Percentiles rank a stretch among this genome's conserved stretches.
phyloP scores from a whole-genome alignment of 1,140 invertebrate species.

The Onthophagus taurus region DNA sequence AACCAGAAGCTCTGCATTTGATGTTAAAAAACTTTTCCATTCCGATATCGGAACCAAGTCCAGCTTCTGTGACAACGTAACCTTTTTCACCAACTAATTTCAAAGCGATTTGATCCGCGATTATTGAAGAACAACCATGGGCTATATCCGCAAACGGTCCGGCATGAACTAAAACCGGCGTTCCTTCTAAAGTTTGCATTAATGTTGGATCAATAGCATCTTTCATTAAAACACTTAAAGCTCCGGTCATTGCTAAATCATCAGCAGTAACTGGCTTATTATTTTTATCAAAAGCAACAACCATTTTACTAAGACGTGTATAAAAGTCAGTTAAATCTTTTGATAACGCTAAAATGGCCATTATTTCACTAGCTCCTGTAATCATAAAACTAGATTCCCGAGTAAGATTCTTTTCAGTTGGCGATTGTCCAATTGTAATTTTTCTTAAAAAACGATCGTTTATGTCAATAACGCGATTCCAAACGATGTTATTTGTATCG shows the following conservation, averaged over 20 bases:
- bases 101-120: conserved; percentile 89
- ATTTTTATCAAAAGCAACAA: conserved; percentile 77
- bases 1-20: conserved; percentile 86
- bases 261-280: conserved; percentile 89
- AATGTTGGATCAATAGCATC: conserved; percentile 93
- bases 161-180: conserved; percentile 90
- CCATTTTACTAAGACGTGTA: conserved; percentile 77
- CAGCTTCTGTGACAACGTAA: conserved; percentile 94
- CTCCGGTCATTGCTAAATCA: conserved; percentile 56
- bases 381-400: conserved; percentile 85
- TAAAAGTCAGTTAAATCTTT: conserved; percentile 78
- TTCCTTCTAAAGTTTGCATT: conserved; percentile 96
- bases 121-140: conserved; percentile 93
- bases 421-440: conserved; percentile 90
- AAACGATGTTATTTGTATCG: conserved; percentile 82
- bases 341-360: conserved; percentile 84
- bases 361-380: conserved; percentile 94
- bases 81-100: conserved; percentile 90
- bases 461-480: conserved; percentile 92
- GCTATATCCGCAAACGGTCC: conserved; percentile 99
- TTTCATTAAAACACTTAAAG: conserved; percentile 59
- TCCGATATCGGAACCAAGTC: conserved; percentile 97
- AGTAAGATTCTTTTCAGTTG: conserved; percentile 84
- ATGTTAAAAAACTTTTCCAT: conserved; percentile 97
- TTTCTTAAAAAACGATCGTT: conserved; percentile 95